Percentiles rank a stretch among this genome's conserved stretches.
phyloP scores from a whole-genome alignment of 2,888 invertebrate species.

The Aleiodes leptofemur region DNA sequence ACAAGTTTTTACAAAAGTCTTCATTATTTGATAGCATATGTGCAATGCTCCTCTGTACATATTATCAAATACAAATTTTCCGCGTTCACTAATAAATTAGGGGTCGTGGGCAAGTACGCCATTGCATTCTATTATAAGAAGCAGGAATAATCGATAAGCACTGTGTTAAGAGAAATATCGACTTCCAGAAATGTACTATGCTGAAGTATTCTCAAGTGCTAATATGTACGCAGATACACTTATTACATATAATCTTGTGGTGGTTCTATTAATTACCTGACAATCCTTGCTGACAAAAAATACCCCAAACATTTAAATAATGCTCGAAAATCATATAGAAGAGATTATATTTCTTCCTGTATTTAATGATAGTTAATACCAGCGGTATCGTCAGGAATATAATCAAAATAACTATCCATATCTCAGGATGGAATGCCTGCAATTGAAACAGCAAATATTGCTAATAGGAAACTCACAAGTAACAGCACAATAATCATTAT shows the following conservation, averaged over 20 bases:
- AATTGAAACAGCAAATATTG: neutral
- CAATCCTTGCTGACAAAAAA: constrained; percentile 66
- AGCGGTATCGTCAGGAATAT: constrained; percentile 46
- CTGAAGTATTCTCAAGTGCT: neutral
- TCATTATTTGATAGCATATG: too few relatives aligned
- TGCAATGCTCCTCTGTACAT: too few relatives aligned
- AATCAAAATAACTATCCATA: constrained; percentile 54
- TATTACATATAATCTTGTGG: too few relatives aligned
- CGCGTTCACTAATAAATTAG: too few relatives aligned
- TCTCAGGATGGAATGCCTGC: constrained; percentile 43
- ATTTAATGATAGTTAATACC: constrained; percentile 52
- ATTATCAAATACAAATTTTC: too few relatives aligned
- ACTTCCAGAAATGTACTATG: neutral
- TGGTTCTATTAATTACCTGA: constrained; percentile 50
- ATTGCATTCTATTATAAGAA: neutral
- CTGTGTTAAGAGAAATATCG: too few relatives aligned
- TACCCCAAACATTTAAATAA: constrained; percentile 60
- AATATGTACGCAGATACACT: neutral
- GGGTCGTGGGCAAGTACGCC: neutral
- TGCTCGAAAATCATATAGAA: constrained; percentile 50
- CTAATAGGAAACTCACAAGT: neutral
- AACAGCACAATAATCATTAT: too few relatives aligned
- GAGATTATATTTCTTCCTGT: neutral
- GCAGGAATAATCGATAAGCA: too few relatives aligned
- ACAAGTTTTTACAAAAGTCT: too few relatives aligned